Base-by-base conservation (phyloP, 2,888 invertebrate species). In the Acrobasis repandana region DNA sequence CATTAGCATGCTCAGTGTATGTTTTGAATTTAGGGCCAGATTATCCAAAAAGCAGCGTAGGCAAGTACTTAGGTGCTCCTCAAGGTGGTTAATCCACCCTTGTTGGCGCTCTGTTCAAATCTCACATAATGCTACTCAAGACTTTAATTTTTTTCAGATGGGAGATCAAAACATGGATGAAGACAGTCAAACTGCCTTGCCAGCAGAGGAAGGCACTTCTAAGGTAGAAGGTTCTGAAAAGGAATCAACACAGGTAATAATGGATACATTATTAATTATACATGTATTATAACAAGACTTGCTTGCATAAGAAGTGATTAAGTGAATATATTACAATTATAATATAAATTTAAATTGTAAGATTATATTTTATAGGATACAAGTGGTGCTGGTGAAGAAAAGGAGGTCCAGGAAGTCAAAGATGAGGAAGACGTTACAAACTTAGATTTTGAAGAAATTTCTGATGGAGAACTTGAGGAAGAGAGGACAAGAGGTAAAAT, bases 371-470 rank as follows among this genome's bases (percentile, higher is more conserved):
- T 67, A 15, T 28, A 91, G 90, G 91, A 91, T 62, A 88, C 88
- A 47, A 89, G 85, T 78, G 89, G 85, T 61, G 84, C 75, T 63
- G 82, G 76, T 28, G 90, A 91, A 61, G 91, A 90, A 67, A 88
- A 88, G 60, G 91, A 91, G 66, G 85, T 82, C 36, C 90, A 93
- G 58, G 93, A 94, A 65, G 89, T 89, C 15, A 93, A 94, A 65
- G 95, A 95, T 70, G 96, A 96, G 63, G 96, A 96, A 68, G 95
- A 95, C 73, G 94, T 95, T 75, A 94, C 95, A 66, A 94, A 94
- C 72, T 93, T 97, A 78, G 97, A 97, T 78, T 97, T 97, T 86
- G 97, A 97, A 85, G 97, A 97, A 88, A 97, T 97, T 75, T 97
- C 97, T 15, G 97, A 97, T 82, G 97, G 97, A 58, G 97, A 97